These are phyloP conservation scores for Calephelis virginiensis DNA, from an alignment of 1,140 invertebrate species.

Conservation along the genomic window DNA sequence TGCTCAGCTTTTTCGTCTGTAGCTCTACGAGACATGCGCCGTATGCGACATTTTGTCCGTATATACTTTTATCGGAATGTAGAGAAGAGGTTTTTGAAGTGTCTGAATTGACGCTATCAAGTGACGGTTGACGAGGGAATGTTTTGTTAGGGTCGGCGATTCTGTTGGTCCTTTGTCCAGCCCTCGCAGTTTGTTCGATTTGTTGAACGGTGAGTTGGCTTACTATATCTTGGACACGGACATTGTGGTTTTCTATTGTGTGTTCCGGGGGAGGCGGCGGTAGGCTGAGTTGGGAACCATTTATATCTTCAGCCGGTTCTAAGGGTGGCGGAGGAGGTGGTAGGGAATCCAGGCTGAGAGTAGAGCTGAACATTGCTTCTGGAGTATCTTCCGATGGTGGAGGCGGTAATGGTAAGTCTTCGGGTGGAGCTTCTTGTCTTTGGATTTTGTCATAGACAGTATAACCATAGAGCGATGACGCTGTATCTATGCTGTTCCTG, in stretches of 20 bases:
- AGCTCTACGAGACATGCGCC: conserved; percentile 63
- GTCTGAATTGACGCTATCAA: conserved; percentile 62
- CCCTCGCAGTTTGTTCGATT: conserved; percentile 53
- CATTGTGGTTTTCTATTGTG: conserved; percentile 48
- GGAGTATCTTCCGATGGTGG: conserved; percentile 73
- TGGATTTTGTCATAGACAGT: conserved; percentile 55
- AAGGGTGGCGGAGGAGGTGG: conserved; percentile 87
- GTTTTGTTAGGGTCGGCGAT: conserved; percentile 38
- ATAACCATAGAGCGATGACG: conserved; percentile 56
- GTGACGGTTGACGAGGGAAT: conserved; percentile 59
- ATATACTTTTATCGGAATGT: conserved; percentile 59
- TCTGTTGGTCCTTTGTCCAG: conserved; percentile 39
- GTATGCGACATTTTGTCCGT: conserved; percentile 52
- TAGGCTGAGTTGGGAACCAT: conserved; percentile 84
- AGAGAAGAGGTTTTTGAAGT: conserved; percentile 54
- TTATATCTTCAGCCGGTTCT: conserved; percentile 80
- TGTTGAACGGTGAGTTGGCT: conserved; percentile 60
- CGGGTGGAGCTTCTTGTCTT: conserved; percentile 28
- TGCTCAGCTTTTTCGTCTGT: conserved; percentile 59
- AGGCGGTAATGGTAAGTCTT: conserved; percentile 79
- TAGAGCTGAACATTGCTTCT: conserved; percentile 83
- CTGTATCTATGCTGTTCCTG: conserved; percentile 46
- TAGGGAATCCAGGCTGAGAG: conserved; percentile 85
- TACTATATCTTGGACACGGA: conserved; percentile 62
- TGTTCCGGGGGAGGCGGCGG: conserved; percentile 81